A percentile compares a stretch with the other conserved stretches of the same genome.
phyloP scores from a whole-genome alignment of 2,113 vertebrate species.

The Ictidomys tridecemlineatus region DNA sequence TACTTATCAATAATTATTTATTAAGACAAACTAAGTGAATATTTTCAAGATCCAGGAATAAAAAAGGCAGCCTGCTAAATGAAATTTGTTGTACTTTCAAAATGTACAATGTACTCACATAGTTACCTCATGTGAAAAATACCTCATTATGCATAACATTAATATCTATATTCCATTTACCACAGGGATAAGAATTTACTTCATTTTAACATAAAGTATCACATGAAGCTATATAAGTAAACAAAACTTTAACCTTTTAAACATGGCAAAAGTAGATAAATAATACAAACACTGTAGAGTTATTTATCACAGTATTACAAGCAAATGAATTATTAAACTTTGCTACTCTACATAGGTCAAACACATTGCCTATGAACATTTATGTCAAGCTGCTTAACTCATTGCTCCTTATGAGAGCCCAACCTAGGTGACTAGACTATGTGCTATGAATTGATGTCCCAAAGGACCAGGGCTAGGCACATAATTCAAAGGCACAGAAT shows the following conservation, averaged over 20 bases:
- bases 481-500: slow-evolving; percentile 1
- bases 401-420: not conserved
- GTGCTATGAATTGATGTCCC: not conserved
- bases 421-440: not conserved
- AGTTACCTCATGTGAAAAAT: not conserved
- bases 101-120: not conserved
- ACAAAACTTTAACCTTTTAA: not conserved
- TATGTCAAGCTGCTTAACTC: not conserved
- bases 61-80: not conserved
- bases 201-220: not conserved
- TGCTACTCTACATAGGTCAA: not conserved
- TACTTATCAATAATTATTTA: not conserved
- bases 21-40: not conserved
- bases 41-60: not conserved
- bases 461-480: not conserved
- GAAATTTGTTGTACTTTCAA: not conserved
- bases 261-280: not conserved
- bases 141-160: not conserved
- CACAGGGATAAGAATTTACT: not conserved
- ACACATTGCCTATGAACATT: not conserved
- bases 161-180: not conserved
- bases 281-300: not conserved
- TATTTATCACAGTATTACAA: not conserved
- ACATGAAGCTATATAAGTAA: not conserved
- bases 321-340: not conserved